Conservation (phyloP, 2,113 vertebrate species). For the Oplegnathus fasciatus region DNA sequence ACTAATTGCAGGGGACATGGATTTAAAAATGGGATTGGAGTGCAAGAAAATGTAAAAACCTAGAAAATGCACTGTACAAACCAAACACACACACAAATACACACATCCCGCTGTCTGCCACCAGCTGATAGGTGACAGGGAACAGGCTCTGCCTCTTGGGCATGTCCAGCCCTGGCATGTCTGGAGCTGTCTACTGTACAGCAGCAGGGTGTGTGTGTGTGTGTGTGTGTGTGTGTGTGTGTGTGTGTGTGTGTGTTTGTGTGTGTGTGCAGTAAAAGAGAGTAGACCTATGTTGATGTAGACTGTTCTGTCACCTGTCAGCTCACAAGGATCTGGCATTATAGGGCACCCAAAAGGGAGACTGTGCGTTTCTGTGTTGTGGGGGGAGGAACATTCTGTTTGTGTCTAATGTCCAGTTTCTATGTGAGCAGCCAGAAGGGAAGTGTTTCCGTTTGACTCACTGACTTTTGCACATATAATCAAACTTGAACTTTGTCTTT, state of each 20-base stretch:
- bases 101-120: constrained; percentile 50
- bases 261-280: constrained; percentile 7
- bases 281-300: constrained; percentile 60
- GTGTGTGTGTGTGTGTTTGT: constrained; percentile 15
- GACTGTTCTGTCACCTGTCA: constrained; percentile 72
- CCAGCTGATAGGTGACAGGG: constrained; percentile 77
- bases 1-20: neutral
- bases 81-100: no score
- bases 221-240: constrained; percentile 32
- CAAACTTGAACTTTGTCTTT: neutral
- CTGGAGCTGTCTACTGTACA: constrained; percentile 60
- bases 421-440: neutral
- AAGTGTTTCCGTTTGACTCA: neutral
- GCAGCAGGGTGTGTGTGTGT: constrained; percentile 32
- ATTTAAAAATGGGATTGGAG: neutral
- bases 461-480: neutral
- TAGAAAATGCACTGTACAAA: neutral
- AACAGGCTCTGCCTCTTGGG: constrained; percentile 76
- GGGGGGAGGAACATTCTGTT: neutral
- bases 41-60: neutral
- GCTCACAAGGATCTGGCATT: constrained; percentile 54
- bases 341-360: constrained; percentile 44
- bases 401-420: constrained; percentile 2
- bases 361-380: constrained; percentile 21
- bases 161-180: constrained; percentile 63